phyloP scores from a whole-genome alignment of 2,888 invertebrate species.

The Trimorus sp. region DNA sequence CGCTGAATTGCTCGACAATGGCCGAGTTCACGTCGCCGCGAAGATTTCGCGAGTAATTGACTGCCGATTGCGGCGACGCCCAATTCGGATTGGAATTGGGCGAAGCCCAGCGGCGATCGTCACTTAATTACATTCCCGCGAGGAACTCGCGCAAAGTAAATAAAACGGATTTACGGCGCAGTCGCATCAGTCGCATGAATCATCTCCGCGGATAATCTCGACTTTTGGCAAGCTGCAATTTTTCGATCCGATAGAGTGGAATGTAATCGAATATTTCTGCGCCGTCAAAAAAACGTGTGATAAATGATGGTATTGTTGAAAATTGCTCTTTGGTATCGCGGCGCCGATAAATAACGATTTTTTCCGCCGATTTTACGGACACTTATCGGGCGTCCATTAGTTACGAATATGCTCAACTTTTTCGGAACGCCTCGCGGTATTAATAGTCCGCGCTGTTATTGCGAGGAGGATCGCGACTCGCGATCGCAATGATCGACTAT shows the following conservation, averaged over 20 bases:
- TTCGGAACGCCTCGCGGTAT: slow-evolving; percentile 13
- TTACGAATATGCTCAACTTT: neutral
- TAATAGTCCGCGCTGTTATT: slow-evolving; percentile 47
- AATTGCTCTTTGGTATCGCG: slow-evolving; percentile 21
- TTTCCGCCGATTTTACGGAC: slow-evolving; percentile 19
- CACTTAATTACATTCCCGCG: neutral
- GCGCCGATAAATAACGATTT: slow-evolving; percentile 50
- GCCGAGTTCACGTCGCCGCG: slow-evolving; percentile 43
- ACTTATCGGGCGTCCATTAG: slow-evolving; percentile 23
- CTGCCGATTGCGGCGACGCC: neutral
- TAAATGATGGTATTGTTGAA: slow-evolving; percentile 51
- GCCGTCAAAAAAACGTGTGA: slow-evolving; percentile 46
- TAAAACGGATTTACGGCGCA: slow-evolving; percentile 17
- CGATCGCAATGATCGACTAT: slow-evolving; percentile 58
- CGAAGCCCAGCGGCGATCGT: neutral
- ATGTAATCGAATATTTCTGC: slow-evolving; percentile 57
- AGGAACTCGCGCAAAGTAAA: neutral
- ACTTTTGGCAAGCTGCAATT: slow-evolving; percentile 57
- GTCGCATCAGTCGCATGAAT: slow-evolving; percentile 46
- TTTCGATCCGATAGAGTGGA: slow-evolving; percentile 66
- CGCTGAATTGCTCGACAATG: slow-evolving; percentile 51
- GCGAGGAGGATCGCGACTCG: slow-evolving; percentile 50
- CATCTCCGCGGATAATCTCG: slow-evolving; percentile 34
- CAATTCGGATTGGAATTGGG: too few species aligned
- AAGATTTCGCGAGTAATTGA: slow-evolving; percentile 54